phyloP scores from a whole-genome alignment of 2,113 vertebrate species.

The Crocuta crocuta region DNA sequence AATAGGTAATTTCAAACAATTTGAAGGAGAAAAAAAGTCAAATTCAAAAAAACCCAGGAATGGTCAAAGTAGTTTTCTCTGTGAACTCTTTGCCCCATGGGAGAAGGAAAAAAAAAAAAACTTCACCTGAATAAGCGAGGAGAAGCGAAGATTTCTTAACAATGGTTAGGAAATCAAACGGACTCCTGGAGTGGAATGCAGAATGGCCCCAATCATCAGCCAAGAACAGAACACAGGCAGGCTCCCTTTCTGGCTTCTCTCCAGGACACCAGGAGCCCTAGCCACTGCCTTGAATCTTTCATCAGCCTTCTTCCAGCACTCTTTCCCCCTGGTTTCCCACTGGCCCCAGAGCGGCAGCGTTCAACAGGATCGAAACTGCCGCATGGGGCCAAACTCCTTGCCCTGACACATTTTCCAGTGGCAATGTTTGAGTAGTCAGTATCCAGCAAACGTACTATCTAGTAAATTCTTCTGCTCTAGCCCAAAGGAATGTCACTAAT shows the following conservation, averaged over 20 bases:
- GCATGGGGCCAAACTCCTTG: not conserved
- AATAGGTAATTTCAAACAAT: slow-evolving; percentile 37
- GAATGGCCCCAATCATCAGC: not conserved
- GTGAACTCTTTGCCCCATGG: slow-evolving; percentile 8
- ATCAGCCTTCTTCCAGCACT: not conserved
- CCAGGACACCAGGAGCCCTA: not conserved
- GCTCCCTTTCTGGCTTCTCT: not conserved
- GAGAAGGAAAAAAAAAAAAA: not conserved
- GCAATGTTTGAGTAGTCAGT: not conserved
- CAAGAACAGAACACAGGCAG: not conserved
- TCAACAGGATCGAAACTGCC: not conserved
- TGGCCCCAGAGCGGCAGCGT: not conserved
- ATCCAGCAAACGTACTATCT: not conserved
- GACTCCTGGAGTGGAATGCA: not conserved
- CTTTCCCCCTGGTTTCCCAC: not conserved
- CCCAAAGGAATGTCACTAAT: not conserved
- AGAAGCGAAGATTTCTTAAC: not conserved
- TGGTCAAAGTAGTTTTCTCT: slow-evolving; percentile 25
- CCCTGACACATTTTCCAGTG: not conserved
- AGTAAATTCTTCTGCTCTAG: slow-evolving; percentile 31
- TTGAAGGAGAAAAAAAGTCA: not conserved
- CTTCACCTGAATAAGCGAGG: not conserved
- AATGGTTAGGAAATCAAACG: not conserved
- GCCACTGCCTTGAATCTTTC: not conserved
- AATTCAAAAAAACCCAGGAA: slow-evolving; percentile 28